Evolutionary conservation across 2,797 vertebrate species (phyloP).

Genomic region (Rhinogobio ventralis): DNA sequence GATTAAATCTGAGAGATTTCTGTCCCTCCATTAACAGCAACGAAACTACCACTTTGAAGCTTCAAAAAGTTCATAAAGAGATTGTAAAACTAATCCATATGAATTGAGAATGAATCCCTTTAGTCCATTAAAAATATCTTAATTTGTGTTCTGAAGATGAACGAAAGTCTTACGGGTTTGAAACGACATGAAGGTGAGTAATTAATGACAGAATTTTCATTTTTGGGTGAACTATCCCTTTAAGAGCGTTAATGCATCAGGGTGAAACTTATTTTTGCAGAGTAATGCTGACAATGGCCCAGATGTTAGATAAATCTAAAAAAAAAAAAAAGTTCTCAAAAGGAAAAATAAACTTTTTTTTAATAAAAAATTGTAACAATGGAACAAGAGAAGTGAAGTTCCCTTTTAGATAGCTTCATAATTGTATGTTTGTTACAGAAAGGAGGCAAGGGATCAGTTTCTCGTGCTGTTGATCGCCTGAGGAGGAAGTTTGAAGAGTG

Average conservation of each 20-base stretch:
- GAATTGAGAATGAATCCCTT: too few species aligned
- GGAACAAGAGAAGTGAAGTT: background rate
- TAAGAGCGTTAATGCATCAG: background rate
- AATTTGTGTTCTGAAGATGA: too few species aligned
- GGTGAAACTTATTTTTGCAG: background rate
- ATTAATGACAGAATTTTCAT: too few species aligned
- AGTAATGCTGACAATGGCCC: background rate
- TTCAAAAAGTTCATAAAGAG: too few species aligned
- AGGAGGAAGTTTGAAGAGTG: conserved; percentile 77
- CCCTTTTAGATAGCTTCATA: background rate
- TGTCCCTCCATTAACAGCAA: too few species aligned
- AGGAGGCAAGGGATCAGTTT: conserved; percentile 48
- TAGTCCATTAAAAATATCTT: too few species aligned
- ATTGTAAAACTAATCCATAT: too few species aligned
- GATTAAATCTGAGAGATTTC: too few species aligned
- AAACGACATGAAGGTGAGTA: too few species aligned
- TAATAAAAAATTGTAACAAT: background rate
- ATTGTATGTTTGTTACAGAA: conserved; percentile 52
- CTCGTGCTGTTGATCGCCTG: conserved; percentile 65
- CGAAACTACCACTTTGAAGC: too few species aligned
- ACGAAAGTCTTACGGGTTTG: too few species aligned
- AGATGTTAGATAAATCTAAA: background rate
- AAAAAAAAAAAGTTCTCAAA: background rate
- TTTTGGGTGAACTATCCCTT: too few species aligned
- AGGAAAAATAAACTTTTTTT: background rate